Evolutionary conservation across 2,797 vertebrate species (phyloP).

Genomic region (Falco peregrinus): DNA sequence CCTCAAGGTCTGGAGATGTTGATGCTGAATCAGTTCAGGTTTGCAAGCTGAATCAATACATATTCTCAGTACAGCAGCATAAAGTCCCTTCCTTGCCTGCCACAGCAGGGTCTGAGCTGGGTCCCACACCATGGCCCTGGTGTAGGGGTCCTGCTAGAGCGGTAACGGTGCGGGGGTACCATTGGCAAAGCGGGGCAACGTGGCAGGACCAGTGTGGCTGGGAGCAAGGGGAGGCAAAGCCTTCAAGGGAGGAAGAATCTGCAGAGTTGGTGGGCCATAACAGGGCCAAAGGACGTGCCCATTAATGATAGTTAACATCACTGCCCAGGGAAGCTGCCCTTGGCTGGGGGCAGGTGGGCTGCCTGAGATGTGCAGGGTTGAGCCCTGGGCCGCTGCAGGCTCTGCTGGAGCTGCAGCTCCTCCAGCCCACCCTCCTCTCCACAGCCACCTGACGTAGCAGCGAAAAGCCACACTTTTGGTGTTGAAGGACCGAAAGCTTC

Average conservation of each 20-base stretch:
- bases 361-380: background rate
- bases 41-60: background rate
- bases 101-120: background rate
- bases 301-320: background rate
- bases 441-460: background rate
- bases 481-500: background rate
- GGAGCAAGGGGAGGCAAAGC: background rate
- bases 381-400: background rate
- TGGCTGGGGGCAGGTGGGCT: background rate
- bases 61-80: background rate
- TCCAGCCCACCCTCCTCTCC: background rate
- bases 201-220: accelerated
- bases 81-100: background rate
- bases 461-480: background rate
- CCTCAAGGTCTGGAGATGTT: background rate
- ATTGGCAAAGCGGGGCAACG: accelerated
- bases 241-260: background rate
- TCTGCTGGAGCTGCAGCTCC: background rate
- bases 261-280: background rate
- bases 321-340: background rate
- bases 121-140: accelerated
- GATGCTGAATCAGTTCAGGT: background rate
- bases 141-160: accelerated
- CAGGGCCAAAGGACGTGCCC: background rate
- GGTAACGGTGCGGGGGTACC: accelerated